Evolutionary conservation across 2,797 vertebrate species (phyloP), one percentile per base, ranked within the genome.

Genomic region (Tachyglossus aculeatus): DNA sequence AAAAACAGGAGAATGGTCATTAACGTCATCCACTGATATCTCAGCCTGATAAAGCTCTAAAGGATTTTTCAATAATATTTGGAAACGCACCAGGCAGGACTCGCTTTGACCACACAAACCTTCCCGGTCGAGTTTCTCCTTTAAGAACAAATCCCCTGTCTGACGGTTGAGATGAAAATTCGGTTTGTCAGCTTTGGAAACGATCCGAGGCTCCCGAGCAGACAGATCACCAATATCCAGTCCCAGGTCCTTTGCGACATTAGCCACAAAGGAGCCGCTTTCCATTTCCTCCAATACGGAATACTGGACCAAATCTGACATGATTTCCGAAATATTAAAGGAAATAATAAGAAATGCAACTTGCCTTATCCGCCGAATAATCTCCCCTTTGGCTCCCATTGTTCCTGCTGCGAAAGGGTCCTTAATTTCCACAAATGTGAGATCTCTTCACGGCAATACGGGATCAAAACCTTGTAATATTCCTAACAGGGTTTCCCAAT

Each of bases 201-300:
- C 85, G 72, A 95, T 81, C 13, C 78, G 90, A 29, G 90, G 89
- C 14, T 86, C 88, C 68, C 92, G 90, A 14, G 31, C 40, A 9
- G 38, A 41, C 36, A 95, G 86, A 59, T 93, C 88, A 14, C 52
- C 69, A 58, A 77, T 52, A 33, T 82, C 58, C 40, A 95, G 59
- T 6, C 90, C 89, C 39, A 95, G 74, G 89, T 95, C 94, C 70
- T 82, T 77, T 1, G 91, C 54, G 58, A 83, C 50, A 31, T 82
- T 75, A 19, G 72, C 56, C 41, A 86, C 63, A 33, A 67, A 57
- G 40, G 44, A 85, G 18, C 81, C 78, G 1, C 71, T 52, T 3
- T 82, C 76, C 24, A 33, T 58, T 76, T 95, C 95, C 58, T 96
- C 95, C 22, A 85, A 87, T 29, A 95, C 74, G 4, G 93, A 91